These are phyloP conservation scores for Nipponia nippon DNA, from an alignment of 2,113 vertebrate species.

Conservation along the genomic window DNA sequence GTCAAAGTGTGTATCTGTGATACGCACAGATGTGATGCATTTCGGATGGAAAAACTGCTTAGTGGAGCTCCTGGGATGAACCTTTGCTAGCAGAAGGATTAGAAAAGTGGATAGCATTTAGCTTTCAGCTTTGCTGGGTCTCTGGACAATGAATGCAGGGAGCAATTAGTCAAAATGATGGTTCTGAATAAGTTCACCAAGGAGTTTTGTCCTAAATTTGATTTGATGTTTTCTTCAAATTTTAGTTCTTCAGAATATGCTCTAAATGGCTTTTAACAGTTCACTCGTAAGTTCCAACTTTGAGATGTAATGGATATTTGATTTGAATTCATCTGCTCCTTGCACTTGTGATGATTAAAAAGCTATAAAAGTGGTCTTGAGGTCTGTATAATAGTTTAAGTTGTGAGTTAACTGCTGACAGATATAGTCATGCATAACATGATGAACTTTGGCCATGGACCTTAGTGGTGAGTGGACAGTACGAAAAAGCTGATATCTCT, in stretches of 20 bases:
- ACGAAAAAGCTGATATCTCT: background rate
- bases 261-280: background rate
- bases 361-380: background rate
- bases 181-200: background rate
- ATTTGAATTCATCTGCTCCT: background rate
- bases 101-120: background rate
- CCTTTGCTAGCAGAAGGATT: background rate
- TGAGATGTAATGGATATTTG: background rate
- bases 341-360: background rate
- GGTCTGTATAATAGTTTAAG: background rate
- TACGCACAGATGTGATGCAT: fast-evolving
- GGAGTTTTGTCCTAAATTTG: background rate
- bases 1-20: background rate
- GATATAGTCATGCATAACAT: background rate
- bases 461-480: background rate
- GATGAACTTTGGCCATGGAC: background rate
- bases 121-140: background rate
- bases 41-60: background rate
- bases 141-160: background rate
- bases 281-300: background rate
- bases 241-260: background rate
- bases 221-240: background rate
- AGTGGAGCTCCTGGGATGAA: background rate
- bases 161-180: background rate
- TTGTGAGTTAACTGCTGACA: background rate